Percentiles rank a stretch among this genome's conserved stretches.
These are phyloP conservation scores for Eucera pruinosa DNA, from an alignment of 2,888 invertebrate genomes.

Conservation along the genomic window DNA sequence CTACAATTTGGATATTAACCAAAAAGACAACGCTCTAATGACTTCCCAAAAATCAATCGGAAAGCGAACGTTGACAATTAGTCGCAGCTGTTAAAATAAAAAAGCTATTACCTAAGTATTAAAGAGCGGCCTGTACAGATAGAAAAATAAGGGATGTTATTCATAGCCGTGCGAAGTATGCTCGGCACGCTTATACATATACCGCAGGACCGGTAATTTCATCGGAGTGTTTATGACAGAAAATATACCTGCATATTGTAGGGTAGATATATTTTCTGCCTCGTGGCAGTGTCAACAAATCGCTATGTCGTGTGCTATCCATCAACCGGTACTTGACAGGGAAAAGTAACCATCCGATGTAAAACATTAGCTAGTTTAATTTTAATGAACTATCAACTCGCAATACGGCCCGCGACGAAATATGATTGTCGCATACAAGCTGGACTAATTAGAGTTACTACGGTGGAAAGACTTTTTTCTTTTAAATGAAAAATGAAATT, in stretches of 20 bases:
- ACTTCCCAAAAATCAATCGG: too few relatives aligned
- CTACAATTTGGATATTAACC: too few relatives aligned
- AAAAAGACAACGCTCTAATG: too few relatives aligned
- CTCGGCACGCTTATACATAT: slow-evolving; percentile 62
- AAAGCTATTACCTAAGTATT: neutral
- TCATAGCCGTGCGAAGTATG: slow-evolving; percentile 46
- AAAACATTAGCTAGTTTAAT: neutral
- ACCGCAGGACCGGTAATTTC: slow-evolving; percentile 45
- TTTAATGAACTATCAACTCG: slow-evolving; percentile 8
- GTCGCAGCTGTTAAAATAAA: neutral
- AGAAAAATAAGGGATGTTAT: slow-evolving; percentile 50
- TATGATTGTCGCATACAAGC: too few relatives aligned
- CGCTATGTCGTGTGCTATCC: slow-evolving; percentile 28
- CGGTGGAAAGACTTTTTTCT: too few relatives aligned
- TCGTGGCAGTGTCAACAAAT: slow-evolving; percentile 38
- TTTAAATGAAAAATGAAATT: neutral
- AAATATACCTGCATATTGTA: slow-evolving; percentile 10
- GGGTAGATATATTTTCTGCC: slow-evolving; percentile 16
- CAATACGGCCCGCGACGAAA: neutral
- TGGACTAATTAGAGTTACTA: too few relatives aligned
- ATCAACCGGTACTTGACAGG: neutral
- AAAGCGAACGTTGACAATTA: neutral
- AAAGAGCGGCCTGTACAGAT: neutral
- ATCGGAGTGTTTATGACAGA: slow-evolving; percentile 48
- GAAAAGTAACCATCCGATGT: neutral